These are phyloP conservation scores for Ephestia elutella DNA, from an alignment of 1,140 invertebrate species.

Conservation along the genomic window DNA sequence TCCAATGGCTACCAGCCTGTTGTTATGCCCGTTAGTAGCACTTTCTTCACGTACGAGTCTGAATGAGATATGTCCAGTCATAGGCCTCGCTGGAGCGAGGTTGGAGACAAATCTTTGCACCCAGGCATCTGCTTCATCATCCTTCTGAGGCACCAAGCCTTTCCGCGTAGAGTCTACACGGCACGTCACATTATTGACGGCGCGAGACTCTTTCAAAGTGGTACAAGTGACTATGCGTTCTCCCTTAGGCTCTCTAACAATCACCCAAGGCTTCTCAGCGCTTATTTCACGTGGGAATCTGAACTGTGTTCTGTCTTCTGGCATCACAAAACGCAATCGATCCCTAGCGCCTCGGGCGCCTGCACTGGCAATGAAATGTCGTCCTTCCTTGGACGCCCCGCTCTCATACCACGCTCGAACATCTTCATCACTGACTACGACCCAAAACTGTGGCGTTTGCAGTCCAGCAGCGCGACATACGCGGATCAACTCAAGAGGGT, in stretches of 20 bases:
- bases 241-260: constrained; percentile 82
- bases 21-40: constrained; percentile 50
- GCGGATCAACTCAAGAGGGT: constrained; percentile 81
- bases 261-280: constrained; percentile 83
- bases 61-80: constrained; percentile 86
- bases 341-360: constrained; percentile 82
- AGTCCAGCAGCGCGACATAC: constrained; percentile 78
- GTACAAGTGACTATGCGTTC: constrained; percentile 86
- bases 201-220: constrained; percentile 82
- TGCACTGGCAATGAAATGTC: constrained; percentile 81
- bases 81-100: constrained; percentile 75
- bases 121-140: constrained; percentile 81
- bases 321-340: constrained; percentile 79
- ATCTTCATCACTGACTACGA: constrained; percentile 79
- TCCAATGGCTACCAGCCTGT: constrained; percentile 75
- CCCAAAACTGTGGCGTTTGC: constrained; percentile 78
- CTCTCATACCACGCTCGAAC: constrained; percentile 81
- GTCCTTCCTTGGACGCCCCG: constrained; percentile 76
- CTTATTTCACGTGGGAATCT: constrained; percentile 80
- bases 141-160: constrained; percentile 80
- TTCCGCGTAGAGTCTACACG: constrained; percentile 78
- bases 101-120: constrained; percentile 80
- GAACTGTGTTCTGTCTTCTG: constrained; percentile 76
- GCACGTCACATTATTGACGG: constrained; percentile 87
- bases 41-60: constrained; percentile 77